Evolutionary conservation across 2,797 vertebrate species (phyloP).

Genomic region (Alectoris magna): DNA sequence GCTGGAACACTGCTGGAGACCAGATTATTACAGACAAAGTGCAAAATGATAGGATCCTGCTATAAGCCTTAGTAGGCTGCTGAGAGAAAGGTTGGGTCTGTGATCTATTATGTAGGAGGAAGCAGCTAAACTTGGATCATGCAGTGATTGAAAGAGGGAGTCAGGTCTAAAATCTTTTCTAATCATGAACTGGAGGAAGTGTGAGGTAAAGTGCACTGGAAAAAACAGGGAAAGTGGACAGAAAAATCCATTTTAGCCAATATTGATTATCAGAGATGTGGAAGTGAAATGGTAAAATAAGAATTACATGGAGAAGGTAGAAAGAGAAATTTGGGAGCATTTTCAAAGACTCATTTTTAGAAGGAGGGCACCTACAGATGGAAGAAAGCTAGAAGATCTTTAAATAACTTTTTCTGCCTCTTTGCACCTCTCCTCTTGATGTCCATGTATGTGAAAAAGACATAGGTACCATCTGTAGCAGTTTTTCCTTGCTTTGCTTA

Average conservation of each 20-base stretch:
- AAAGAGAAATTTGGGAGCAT: not conserved
- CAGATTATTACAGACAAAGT: not conserved
- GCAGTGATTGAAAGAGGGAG: not conserved
- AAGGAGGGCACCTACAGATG: not conserved
- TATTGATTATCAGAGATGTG: not conserved
- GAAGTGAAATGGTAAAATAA: not conserved
- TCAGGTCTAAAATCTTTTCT: not conserved
- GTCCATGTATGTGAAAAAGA: not conserved
- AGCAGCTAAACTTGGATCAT: not conserved
- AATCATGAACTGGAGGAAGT: not conserved
- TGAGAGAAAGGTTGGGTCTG: constrained; percentile 28
- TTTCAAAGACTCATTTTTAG: not conserved
- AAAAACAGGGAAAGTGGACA: not conserved
- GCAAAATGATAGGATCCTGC: not conserved
- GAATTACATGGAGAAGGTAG: not conserved
- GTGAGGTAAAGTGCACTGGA: not conserved
- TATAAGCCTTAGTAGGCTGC: not conserved
- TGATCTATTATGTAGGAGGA: not conserved
- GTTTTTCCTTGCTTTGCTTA: not conserved
- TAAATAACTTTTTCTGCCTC: not conserved
- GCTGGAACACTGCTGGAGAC: constrained; percentile 12
- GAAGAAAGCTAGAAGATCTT: not conserved
- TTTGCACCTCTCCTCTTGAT: not conserved
- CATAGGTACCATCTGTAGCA: not conserved
- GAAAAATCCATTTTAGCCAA: not conserved